Conservation (phyloP, 2,113 vertebrate species). For the Atractosteus spatula region DNA sequence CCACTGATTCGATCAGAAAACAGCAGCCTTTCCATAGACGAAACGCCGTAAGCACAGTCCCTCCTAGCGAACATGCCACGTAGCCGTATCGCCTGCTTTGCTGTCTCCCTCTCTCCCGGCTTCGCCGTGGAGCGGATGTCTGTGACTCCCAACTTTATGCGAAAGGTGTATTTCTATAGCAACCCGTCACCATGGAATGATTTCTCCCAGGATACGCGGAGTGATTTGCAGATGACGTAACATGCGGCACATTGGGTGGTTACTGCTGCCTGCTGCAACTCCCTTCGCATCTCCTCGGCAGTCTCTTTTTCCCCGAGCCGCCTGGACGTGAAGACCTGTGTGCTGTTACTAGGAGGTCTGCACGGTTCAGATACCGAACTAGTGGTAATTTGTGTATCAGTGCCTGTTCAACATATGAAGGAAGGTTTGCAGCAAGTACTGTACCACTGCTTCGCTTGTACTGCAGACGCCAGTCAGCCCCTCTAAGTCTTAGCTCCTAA, state of each 20-base stretch:
- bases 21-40: constrained; percentile 43
- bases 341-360: not conserved
- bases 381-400: not conserved
- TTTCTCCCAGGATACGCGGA: constrained; percentile 73
- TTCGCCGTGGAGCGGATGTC: constrained; percentile 16
- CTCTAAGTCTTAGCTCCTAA: not conserved
- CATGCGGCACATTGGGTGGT: constrained; percentile 28
- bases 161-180: constrained; percentile 84
- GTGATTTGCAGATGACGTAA: constrained; percentile 70
- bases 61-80: constrained; percentile 25
- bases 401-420: not conserved
- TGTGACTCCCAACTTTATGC: constrained; percentile 44
- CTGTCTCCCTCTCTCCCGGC: not conserved
- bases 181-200: constrained; percentile 84
- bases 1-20: constrained; percentile 28
- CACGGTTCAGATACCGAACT: not conserved
- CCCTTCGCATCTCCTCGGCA: constrained; percentile 2
- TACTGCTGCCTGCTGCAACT: constrained; percentile 24
- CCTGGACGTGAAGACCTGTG: not conserved
- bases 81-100: constrained; percentile 7
- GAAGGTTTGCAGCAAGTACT: not conserved
- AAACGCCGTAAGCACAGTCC: constrained; percentile 30
- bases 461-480: not conserved
- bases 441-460: constrained; percentile 17
- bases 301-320: not conserved